A percentile compares a stretch with the other conserved stretches of the same genome.
Conservation (phyloP, 2,888 invertebrate genomes). For the Euclidia mi region DNA sequence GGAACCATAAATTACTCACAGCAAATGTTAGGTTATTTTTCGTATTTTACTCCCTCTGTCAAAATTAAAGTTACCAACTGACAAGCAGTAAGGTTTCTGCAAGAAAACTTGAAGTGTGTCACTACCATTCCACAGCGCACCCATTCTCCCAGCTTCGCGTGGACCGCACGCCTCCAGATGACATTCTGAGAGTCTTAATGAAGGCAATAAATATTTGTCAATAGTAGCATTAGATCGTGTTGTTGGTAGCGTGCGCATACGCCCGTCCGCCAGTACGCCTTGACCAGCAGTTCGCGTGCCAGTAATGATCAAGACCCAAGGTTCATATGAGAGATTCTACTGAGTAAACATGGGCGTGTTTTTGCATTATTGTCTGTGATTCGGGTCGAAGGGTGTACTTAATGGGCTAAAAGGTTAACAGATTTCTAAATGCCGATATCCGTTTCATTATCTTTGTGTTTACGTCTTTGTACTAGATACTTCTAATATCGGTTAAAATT, state of each 20-base stretch:
- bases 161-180: background rate
- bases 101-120: too few relatives aligned
- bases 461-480: too few relatives aligned
- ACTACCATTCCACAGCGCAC: too few relatives aligned
- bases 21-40: too few relatives aligned
- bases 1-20: too few relatives aligned
- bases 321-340: constrained; percentile 53
- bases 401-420: background rate
- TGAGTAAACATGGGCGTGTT: constrained; percentile 42
- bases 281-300: constrained; percentile 53
- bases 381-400: constrained; percentile 15
- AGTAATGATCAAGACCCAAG: constrained; percentile 43
- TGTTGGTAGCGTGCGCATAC: constrained; percentile 28
- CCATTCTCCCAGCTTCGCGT: too few relatives aligned
- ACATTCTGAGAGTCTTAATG: constrained; percentile 12
- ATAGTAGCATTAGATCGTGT: constrained; percentile 24
- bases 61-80: too few relatives aligned
- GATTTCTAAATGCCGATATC: constrained; percentile 5
- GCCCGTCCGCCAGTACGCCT: constrained; percentile 34
- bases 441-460: background rate
- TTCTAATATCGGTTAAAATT: too few relatives aligned
- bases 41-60: too few relatives aligned
- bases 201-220: constrained; percentile 48
- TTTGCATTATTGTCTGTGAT: constrained; percentile 38
- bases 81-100: too few relatives aligned